Percentiles rank a stretch among this genome's conserved stretches.
Evolutionary conservation across 2,888 invertebrate genomes (phyloP).

Genomic region (Xanthia icteritia): DNA sequence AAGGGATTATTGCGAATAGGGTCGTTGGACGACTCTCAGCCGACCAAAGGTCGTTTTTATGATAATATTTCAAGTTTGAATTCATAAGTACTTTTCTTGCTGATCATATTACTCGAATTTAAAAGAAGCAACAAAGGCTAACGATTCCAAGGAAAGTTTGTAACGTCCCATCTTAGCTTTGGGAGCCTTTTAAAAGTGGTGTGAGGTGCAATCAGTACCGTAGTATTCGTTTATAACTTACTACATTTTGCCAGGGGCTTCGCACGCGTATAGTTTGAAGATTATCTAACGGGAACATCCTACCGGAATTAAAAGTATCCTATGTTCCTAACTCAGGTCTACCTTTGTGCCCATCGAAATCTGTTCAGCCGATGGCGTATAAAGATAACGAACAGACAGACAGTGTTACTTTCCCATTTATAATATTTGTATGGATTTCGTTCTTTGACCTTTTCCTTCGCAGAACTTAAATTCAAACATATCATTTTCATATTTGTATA

Average conservation of each 20-base stretch:
- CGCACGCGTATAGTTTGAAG: no score
- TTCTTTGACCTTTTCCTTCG: not conserved
- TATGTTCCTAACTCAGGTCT: no score
- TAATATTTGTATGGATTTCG: not conserved
- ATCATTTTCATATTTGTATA: not conserved
- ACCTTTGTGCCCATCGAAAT: no score
- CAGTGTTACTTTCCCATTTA: no score
- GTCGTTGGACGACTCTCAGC: constrained; percentile 29
- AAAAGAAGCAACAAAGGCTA: constrained; percentile 32
- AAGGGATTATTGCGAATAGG: constrained; percentile 39
- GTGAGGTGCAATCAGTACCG: not conserved
- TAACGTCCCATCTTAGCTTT: not conserved
- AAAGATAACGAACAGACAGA: no score
- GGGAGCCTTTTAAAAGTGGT: not conserved
- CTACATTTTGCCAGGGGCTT: no score
- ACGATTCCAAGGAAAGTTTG: constrained; percentile 39
- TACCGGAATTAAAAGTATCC: no score
- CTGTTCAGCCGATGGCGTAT: no score
- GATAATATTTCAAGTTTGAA: constrained; percentile 45
- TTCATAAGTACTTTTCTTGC: constrained; percentile 29
- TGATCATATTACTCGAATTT: constrained; percentile 43
- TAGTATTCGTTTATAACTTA: not conserved
- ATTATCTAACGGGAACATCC: no score
- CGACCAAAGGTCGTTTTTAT: constrained; percentile 29
- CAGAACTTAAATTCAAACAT: not conserved